A percentile compares a stretch with the other conserved stretches of the same genome.
These are phyloP conservation scores for Casuarius casuarius DNA, from an alignment of 2,113 vertebrate genomes.

Conservation along the genomic window DNA sequence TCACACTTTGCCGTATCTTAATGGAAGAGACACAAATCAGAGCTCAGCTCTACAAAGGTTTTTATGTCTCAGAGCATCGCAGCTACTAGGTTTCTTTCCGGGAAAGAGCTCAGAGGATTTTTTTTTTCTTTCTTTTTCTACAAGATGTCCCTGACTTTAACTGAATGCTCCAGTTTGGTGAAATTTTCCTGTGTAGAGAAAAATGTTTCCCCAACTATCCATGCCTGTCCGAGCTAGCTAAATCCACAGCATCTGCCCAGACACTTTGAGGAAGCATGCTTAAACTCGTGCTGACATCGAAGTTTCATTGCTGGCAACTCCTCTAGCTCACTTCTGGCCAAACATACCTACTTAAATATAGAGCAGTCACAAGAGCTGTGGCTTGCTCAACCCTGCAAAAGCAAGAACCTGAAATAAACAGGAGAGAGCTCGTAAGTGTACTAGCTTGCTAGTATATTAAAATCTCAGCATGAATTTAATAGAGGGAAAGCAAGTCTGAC, in stretches of 20 bases:
- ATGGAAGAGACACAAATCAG: slow-evolving; percentile 45
- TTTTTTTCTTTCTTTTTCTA: neutral
- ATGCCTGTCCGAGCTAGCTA: neutral
- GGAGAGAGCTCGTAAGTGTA: neutral
- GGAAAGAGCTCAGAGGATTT: neutral
- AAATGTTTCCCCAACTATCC: fast-evolving
- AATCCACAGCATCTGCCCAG: neutral
- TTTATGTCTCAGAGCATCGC: neutral
- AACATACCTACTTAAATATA: neutral
- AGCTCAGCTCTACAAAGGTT: neutral
- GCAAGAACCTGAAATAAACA: neutral
- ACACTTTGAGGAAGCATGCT: neutral
- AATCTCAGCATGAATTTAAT: neutral
- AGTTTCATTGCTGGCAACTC: neutral
- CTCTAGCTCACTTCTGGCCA: neutral
- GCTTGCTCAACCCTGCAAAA: neutral
- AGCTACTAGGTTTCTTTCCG: neutral
- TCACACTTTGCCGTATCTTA: slow-evolving; percentile 22
- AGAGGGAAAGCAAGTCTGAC: neutral
- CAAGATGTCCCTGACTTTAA: neutral
- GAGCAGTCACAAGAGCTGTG: neutral
- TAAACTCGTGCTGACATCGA: neutral
- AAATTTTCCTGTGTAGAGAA: neutral
- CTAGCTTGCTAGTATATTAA: fast-evolving
- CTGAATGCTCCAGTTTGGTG: neutral